Base-by-base conservation (phyloP, 2,113 vertebrate genomes). In the Litocranius walleri region DNA sequence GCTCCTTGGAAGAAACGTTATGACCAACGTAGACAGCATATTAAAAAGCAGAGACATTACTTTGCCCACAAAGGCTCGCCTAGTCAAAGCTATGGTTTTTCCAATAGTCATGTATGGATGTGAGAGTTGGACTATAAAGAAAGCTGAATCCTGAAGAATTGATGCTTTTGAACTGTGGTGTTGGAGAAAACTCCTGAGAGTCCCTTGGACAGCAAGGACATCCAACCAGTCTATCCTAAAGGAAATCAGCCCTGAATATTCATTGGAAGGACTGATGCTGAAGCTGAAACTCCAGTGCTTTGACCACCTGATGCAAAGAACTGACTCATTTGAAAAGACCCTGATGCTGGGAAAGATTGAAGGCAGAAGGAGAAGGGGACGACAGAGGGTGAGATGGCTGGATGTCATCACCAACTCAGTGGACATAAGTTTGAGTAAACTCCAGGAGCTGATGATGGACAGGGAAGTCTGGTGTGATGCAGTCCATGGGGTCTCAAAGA, bases 301-400 rank as follows among this genome's bases (percentile, higher is more conserved):
- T 67, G 64, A n/a, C 64, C 33, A 36, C 33, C 64, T 36, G 4
- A 67, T 36, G 64, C 33, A 21, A 67, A 67, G 64, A 36, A 21
- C 8, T 67, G 64, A 67, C 17, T 67, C 64, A 21, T 21, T 67
- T 10, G n/a, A 36, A 67, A 67, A 71, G 33, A 71, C n/a, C 17
- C 33, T 67, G 64, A 67, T 36, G 64, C n/a, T 10, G 33, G 64
- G 64, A 36, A 36, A 5, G 17, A 36, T 36, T 71, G 64, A 21
- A 5, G 64, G 8, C 2, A 1, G n/a, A n/a, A 36, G 64, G 4
- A 71, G n/a, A 36, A 21, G 17, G 9, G 64, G n/a, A 71, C 0
- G 0, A 71, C n/a, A 36, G n/a, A 71, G n/a, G n/a, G 21, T 36
- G 64, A 71, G n/a, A 71, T 71, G 17, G n/a, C 19, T 71, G 64